A percentile compares a stretch with the other conserved stretches of the same genome.
Evolutionary conservation across 92 coral and sea anemone species (phyloP).

Genomic region (Parazoanthus darwini): DNA sequence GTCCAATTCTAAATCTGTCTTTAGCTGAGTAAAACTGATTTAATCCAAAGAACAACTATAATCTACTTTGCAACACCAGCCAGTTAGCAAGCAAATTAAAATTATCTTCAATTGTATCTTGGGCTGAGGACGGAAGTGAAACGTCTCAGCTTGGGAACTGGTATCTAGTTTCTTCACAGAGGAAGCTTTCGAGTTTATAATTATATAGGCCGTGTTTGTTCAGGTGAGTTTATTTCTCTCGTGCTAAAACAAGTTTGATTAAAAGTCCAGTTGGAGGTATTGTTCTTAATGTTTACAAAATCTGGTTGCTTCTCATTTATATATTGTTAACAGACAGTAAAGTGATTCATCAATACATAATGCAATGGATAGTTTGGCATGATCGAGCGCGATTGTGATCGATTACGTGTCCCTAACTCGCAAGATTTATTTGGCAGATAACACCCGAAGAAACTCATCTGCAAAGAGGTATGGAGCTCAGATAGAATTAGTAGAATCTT

Average conservation of each 20-base stretch:
- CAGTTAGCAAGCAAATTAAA: no score
- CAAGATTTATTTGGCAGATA: background rate
- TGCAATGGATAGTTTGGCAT: background rate
- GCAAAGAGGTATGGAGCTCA: background rate
- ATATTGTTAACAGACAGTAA: background rate
- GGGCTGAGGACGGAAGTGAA: no score
- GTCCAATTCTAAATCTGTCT: no score
- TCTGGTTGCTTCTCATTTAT: conserved; percentile 35
- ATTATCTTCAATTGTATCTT: no score
- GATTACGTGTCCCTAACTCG: background rate
- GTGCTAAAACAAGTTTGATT: background rate
- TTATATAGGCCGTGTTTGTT: background rate
- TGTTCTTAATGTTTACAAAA: conserved; percentile 3
- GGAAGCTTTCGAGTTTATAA: background rate
- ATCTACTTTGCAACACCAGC: no score
- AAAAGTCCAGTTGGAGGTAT: background rate
- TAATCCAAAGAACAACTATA: no score
- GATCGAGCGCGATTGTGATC: background rate
- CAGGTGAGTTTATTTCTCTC: conserved; percentile 11
- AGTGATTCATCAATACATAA: no score
- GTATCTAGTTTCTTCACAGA: background rate
- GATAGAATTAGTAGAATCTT: background rate
- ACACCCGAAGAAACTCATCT: background rate
- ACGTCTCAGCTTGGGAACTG: background rate
- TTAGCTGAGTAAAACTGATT: no score